phyloP scores from a whole-genome alignment of 1,140 invertebrate species.

The Drusus annulatus region DNA sequence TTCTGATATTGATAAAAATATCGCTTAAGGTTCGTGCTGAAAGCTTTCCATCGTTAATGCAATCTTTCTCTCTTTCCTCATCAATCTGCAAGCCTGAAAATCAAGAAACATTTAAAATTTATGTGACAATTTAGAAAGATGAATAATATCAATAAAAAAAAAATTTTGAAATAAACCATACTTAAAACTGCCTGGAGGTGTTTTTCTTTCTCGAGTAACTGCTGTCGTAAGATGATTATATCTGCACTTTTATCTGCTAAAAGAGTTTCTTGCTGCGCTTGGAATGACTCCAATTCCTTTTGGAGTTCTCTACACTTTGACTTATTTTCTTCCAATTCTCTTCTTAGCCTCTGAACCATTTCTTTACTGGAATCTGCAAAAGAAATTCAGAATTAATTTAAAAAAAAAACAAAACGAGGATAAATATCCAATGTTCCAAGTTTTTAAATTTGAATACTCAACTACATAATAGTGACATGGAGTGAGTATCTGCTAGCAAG shows the following conservation, averaged over 20 bases:
- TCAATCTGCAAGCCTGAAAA: constrained; percentile 71
- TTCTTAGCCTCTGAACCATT: constrained; percentile 71
- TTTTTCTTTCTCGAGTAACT: constrained; percentile 70
- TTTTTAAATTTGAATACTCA: too few relatives aligned
- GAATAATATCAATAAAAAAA: background rate
- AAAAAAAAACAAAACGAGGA: too few relatives aligned
- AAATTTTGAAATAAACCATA: constrained; percentile 30
- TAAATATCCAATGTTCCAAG: too few relatives aligned
- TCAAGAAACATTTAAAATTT: too few relatives aligned
- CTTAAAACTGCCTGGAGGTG: constrained; percentile 62
- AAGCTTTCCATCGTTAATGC: constrained; percentile 65
- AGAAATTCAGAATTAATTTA: background rate
- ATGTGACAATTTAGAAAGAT: background rate
- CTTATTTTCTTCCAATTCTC: constrained; percentile 71
- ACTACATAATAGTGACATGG: too few relatives aligned
- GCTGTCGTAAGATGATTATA: constrained; percentile 75
- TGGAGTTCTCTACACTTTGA: constrained; percentile 72
- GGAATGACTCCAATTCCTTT: constrained; percentile 64
- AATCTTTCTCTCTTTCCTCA: constrained; percentile 66
- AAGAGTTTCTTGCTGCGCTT: constrained; percentile 71
- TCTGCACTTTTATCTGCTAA: constrained; percentile 79
- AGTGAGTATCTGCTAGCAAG: too few relatives aligned
- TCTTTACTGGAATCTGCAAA: constrained; percentile 62
- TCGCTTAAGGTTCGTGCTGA: constrained; percentile 79
- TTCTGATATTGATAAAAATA: constrained; percentile 80